Conservation (phyloP, 2,113 vertebrate genomes). For the Craseonycteris thonglongyai region DNA sequence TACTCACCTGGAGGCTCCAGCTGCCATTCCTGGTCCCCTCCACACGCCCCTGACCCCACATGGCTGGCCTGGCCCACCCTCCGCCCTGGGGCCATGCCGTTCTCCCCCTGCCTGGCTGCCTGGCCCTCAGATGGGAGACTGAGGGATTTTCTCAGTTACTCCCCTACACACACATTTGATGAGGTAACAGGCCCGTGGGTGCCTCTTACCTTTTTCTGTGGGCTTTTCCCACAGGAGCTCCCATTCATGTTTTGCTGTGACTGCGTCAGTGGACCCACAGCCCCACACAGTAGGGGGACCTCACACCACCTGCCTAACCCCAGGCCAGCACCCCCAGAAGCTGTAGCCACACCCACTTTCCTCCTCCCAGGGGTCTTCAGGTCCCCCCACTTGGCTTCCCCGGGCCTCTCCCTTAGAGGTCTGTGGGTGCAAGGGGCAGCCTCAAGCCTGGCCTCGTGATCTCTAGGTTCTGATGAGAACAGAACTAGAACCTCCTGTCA, state of each 20-base stretch:
- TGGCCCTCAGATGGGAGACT: not conserved
- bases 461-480: not conserved
- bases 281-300: not conserved
- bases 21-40: not conserved
- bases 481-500: not conserved
- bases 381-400: not conserved
- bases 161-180: not conserved
- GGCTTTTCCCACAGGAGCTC: not conserved
- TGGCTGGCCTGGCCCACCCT: not conserved
- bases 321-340: not conserved
- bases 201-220: too few relatives aligned
- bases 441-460: not conserved
- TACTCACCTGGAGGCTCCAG: not conserved
- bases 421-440: not conserved
- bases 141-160: not conserved
- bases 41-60: not conserved
- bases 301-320: too few relatives aligned
- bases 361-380: not conserved
- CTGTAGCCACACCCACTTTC: not conserved
- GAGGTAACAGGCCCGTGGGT: fast-evolving
- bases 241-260: not conserved
- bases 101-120: fast-evolving
- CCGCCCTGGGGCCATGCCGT: not conserved
- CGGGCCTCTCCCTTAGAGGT: not conserved
- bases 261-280: not conserved